A percentile compares a stretch with the other conserved stretches of the same genome.
Conservation (phyloP, 2,797 vertebrate species). For the Chiroxiphia lanceolata region DNA sequence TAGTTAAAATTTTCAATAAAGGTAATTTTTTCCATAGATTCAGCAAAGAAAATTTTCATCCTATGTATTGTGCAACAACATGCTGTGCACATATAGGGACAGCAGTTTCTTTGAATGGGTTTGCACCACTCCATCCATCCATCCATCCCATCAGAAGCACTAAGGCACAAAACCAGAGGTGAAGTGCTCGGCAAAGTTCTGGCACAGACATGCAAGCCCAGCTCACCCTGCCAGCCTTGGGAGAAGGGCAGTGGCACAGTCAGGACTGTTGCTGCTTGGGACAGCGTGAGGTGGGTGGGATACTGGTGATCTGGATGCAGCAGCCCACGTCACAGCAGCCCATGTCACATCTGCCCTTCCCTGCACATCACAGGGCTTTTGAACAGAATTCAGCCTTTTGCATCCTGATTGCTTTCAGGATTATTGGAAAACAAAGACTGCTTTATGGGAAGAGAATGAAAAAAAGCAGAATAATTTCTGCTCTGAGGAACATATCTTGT, state of each 20-base stretch:
- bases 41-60: not conserved
- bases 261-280: not conserved
- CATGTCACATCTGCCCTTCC: not conserved
- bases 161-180: not conserved
- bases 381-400: not conserved
- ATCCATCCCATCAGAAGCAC: not conserved
- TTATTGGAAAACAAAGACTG: conserved; percentile 3
- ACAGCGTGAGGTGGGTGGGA: rapidly evolving
- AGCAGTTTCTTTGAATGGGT: not conserved
- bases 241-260: not conserved
- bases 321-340: not conserved
- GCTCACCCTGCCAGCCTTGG: rapidly evolving
- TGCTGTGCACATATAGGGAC: not conserved
- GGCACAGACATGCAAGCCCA: not conserved
- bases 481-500: not conserved
- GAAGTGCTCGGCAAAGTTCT: not conserved
- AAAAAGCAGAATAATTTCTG: not conserved
- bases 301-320: not conserved
- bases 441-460: not conserved
- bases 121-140: not conserved
- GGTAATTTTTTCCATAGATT: not conserved
- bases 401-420: not conserved
- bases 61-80: not conserved
- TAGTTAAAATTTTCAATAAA: not conserved
- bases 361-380: not conserved